Evolutionary conservation across 1,140 invertebrate species (phyloP).

Genomic region (Drosophila leontia): DNA sequence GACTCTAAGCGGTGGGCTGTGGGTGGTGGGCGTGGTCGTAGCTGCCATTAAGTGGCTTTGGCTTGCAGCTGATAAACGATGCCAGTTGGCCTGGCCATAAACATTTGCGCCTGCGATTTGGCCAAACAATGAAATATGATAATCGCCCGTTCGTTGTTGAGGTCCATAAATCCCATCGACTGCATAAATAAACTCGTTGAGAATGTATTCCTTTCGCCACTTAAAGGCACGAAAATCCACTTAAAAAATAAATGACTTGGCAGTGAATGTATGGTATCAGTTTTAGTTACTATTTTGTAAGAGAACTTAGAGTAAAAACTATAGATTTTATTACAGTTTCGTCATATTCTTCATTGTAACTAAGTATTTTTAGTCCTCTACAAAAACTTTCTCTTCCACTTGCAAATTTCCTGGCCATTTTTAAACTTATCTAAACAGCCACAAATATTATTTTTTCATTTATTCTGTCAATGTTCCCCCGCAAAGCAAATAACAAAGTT

Average conservation of each 20-base stretch:
- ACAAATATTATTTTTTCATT: constrained; percentile 2
- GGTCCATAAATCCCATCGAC: constrained; percentile 49
- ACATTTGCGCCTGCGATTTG: constrained; percentile 44
- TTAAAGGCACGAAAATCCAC: constrained; percentile 15
- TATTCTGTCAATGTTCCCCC: neutral
- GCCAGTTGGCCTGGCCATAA: constrained; percentile 49
- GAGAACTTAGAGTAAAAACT: neutral
- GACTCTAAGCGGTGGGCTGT: neutral
- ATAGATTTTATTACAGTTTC: too few relatives aligned
- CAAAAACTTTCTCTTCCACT: too few relatives aligned
- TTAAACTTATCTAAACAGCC: neutral
- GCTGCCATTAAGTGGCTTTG: constrained; percentile 56
- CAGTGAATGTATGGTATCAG: neutral
- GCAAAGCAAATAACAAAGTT: neutral
- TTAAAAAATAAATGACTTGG: neutral
- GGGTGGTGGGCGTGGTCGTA: constrained; percentile 10
- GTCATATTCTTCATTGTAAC: neutral
- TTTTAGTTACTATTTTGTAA: neutral
- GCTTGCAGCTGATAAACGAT: constrained; percentile 63
- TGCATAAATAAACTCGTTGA: constrained; percentile 35
- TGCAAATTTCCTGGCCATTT: too few relatives aligned
- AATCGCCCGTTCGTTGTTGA: constrained; percentile 30
- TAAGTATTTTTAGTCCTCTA: too few relatives aligned
- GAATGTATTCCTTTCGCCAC: constrained; percentile 8
- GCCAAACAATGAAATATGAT: constrained; percentile 62